These are phyloP conservation scores for Zootoca vivipara DNA, from an alignment of 2,113 vertebrate genomes.

Conservation along the genomic window DNA sequence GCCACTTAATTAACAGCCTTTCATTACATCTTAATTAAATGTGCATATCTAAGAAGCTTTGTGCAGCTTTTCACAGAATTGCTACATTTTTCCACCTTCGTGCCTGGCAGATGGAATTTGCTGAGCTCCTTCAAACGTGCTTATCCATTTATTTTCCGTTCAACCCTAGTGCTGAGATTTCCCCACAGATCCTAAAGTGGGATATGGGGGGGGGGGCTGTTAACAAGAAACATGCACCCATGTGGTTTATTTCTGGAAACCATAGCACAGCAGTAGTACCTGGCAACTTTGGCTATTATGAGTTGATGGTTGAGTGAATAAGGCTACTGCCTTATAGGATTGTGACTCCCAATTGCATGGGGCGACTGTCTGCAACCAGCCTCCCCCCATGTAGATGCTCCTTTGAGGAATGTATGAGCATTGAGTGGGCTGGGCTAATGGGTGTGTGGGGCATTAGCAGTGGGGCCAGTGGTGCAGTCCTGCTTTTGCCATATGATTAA, in stretches of 20 bases:
- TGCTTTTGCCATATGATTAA: background rate
- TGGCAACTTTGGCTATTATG: background rate
- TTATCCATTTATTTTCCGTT: conserved; percentile 43
- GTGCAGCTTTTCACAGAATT: conserved; percentile 45
- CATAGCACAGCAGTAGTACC: background rate
- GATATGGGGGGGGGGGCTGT: conserved; percentile 11
- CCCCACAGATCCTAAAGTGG: conserved; percentile 20
- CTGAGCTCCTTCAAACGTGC: conserved; percentile 11
- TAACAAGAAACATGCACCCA: conserved; percentile 48
- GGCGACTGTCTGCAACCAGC: too few species aligned
- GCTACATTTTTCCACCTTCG: conserved; percentile 40
- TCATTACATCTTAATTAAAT: conserved; percentile 33
- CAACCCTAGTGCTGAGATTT: conserved; percentile 38
- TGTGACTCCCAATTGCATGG: too few species aligned
- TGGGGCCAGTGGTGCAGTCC: background rate
- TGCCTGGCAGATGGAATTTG: background rate
- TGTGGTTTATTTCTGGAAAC: conserved; percentile 16
- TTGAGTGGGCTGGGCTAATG: too few species aligned
- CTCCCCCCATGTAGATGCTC: background rate
- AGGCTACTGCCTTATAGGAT: too few species aligned
- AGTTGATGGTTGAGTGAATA: too few species aligned
- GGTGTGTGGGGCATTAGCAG: too few species aligned
- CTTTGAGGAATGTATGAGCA: background rate
- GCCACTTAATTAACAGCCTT: conserved; percentile 41
- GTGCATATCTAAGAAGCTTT: conserved; percentile 36